A percentile compares a stretch with the other conserved stretches of the same genome.
These are phyloP conservation scores for Melanotaenia duboulayi DNA, from an alignment of 2,113 vertebrate genomes.

Conservation along the genomic window DNA sequence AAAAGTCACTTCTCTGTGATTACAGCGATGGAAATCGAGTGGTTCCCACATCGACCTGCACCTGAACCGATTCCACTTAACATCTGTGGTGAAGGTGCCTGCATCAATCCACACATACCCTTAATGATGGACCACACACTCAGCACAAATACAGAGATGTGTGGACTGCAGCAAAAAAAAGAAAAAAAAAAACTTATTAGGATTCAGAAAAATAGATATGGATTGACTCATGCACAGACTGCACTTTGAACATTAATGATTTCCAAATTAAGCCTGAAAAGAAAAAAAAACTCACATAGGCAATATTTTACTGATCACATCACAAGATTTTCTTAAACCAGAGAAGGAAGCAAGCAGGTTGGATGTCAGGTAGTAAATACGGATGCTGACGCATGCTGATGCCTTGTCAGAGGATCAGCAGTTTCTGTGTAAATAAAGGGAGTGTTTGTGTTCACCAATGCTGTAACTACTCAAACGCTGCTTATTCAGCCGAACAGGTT, in stretches of 20 bases:
- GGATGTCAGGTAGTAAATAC: conserved; percentile 43
- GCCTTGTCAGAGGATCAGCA: conserved; percentile 43
- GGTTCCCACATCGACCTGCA: conserved; percentile 65
- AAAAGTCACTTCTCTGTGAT: conserved; percentile 72
- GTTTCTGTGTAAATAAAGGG: conserved; percentile 60
- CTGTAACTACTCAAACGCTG: conserved; percentile 8
- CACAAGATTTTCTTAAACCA: conserved; percentile 14
- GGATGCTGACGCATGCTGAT: conserved; percentile 42
- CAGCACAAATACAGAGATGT: conserved; percentile 3
- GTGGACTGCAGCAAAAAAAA: neutral
- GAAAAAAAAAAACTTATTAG: conserved; percentile 8
- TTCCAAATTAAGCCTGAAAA: neutral
- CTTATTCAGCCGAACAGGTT: conserved; percentile 29
- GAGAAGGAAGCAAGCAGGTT: neutral
- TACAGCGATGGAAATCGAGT: conserved; percentile 56
- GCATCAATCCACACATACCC: conserved; percentile 8
- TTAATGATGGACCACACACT: conserved; percentile 16
- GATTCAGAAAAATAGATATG: conserved; percentile 20
- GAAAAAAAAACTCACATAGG: neutral
- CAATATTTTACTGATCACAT: conserved; percentile 9
- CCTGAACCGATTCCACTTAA: conserved; percentile 47
- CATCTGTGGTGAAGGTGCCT: conserved; percentile 9
- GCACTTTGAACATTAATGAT: conserved; percentile 7
- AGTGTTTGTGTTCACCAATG: conserved; percentile 40
- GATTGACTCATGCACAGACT: neutral